These are phyloP conservation scores for Cydia pomonella DNA, from an alignment of 1,140 invertebrate species.

Conservation along the genomic window DNA sequence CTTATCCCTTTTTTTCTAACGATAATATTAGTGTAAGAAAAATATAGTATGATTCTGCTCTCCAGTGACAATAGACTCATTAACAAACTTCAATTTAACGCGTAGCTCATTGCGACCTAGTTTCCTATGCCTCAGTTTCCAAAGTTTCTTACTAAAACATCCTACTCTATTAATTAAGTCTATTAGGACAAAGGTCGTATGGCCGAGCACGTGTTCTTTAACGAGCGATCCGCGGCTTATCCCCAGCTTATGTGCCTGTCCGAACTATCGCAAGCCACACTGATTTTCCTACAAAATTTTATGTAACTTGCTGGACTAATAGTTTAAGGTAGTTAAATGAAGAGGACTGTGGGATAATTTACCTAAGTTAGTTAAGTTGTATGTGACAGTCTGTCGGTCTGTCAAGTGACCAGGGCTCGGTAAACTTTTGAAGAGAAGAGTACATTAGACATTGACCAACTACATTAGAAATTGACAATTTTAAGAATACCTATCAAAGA, in stretches of 20 bases:
- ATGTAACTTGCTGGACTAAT: background rate
- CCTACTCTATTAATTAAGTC: background rate
- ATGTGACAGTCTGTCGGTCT: no score
- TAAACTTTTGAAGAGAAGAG: no score
- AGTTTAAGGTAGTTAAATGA: background rate
- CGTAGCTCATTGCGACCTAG: background rate
- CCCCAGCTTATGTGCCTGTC: background rate
- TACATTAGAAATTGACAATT: no score
- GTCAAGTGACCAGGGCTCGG: no score
- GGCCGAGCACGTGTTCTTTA: background rate
- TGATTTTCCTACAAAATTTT: background rate
- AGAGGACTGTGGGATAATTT: background rate
- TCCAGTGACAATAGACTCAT: no score
- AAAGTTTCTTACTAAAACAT: background rate
- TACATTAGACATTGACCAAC: no score
- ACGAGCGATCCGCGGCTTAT: background rate
- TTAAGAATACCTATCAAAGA: no score
- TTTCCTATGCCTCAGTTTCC: background rate
- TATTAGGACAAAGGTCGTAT: slow-evolving; percentile 3
- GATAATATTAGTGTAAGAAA: no score
- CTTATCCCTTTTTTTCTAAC: no score
- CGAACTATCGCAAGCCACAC: background rate
- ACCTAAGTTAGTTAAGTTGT: no score
- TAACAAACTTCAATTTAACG: no score
- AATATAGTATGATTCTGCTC: no score